Conservation (phyloP, 2,797 vertebrate species). For the Rhynchonycteris naso region DNA sequence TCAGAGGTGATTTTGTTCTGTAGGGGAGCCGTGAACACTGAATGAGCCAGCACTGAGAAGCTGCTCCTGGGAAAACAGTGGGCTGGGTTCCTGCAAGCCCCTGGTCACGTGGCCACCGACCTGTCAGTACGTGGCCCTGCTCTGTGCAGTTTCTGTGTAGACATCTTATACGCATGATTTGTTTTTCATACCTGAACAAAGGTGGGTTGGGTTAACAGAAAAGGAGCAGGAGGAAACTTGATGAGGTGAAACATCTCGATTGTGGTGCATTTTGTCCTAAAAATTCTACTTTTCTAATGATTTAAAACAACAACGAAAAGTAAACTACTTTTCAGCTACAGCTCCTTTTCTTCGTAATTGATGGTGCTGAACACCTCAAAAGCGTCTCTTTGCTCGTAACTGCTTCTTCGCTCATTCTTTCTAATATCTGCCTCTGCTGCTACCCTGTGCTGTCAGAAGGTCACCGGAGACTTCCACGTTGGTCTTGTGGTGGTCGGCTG, state of each 20-base stretch:
- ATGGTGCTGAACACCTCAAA: too few species aligned
- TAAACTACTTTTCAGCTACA: background rate
- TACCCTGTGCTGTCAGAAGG: fast-evolving
- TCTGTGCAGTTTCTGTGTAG: background rate
- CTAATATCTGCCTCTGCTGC: fast-evolving
- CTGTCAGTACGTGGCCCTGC: background rate
- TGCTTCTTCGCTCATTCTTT: background rate
- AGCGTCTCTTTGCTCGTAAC: too few species aligned
- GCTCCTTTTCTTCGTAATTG: background rate
- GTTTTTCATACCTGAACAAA: background rate
- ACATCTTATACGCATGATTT: background rate
- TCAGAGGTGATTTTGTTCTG: background rate
- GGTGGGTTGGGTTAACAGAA: background rate
- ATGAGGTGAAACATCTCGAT: background rate
- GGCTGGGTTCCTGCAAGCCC: background rate
- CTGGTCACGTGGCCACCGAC: background rate
- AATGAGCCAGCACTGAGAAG: too few species aligned
- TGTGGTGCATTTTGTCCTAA: background rate
- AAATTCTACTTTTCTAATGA: background rate
- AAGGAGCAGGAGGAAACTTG: background rate
- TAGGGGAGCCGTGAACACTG: background rate
- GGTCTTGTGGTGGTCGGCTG: background rate
- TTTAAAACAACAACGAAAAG: background rate
- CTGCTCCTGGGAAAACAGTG: background rate
- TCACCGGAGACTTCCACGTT: background rate